phyloP scores from a whole-genome alignment of 2,888 invertebrate species.

The Rotaria sp. region DNA sequence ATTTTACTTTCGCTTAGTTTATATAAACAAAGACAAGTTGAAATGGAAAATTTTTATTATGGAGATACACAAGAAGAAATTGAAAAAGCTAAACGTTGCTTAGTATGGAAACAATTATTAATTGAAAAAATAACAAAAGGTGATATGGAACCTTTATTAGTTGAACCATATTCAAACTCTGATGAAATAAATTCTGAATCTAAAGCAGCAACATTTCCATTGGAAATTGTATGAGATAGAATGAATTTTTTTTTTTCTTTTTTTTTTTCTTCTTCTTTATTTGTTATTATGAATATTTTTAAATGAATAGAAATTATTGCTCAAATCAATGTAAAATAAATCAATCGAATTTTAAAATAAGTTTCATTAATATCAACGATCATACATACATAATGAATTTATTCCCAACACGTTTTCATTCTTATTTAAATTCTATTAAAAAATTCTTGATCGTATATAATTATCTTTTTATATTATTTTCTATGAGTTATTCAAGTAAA shows the following conservation, averaged over 20 bases:
- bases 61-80: not conserved
- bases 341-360: not conserved
- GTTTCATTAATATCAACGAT: not conserved
- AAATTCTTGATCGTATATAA: not conserved
- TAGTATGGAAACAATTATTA: not conserved
- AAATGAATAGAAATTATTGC: constrained; percentile 14
- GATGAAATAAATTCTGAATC: not conserved
- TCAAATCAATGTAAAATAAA: constrained; percentile 13
- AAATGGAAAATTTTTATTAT: not conserved
- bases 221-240: not conserved
- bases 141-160: constrained; percentile 3
- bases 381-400: not conserved
- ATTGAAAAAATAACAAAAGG: not conserved
- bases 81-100: not conserved
- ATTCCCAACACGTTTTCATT: not conserved
- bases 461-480: too few species aligned
- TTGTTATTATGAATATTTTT: not conserved
- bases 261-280: not conserved
- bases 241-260: not conserved
- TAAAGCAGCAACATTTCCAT: not conserved
- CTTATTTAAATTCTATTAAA: not conserved
- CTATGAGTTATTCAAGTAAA: too few species aligned
- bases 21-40: not conserved
- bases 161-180: not conserved
- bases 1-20: not conserved